Conservation (phyloP, 2,113 vertebrate species). For the Phocoena sinus region DNA sequence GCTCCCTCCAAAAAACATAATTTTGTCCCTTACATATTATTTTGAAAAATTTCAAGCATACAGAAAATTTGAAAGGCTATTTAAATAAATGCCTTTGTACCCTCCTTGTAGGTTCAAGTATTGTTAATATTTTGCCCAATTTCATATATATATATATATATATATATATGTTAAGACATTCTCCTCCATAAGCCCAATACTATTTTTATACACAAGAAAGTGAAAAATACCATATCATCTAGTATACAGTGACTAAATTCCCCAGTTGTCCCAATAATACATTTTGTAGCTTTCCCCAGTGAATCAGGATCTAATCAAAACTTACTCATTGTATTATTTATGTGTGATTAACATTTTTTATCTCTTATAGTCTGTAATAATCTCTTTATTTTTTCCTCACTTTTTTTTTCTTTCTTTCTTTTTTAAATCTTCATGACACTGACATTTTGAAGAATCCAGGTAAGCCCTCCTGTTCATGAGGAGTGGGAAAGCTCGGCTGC, state of each 20-base stretch:
- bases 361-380: not conserved
- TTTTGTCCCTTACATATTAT: not conserved
- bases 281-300: not conserved
- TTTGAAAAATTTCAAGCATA: not conserved
- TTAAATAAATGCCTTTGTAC: not conserved
- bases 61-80: not conserved
- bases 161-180: not conserved
- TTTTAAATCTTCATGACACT: not conserved
- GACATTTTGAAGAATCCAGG: not conserved
- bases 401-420: not conserved
- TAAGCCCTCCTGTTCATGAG: not conserved
- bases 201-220: not conserved
- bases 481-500: not conserved
- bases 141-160: not conserved
- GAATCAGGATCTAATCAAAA: not conserved
- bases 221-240: not conserved
- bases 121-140: not conserved
- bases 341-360: not conserved
- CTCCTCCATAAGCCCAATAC: not conserved
- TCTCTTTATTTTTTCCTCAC: not conserved
- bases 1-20: not conserved
- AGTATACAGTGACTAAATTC: not conserved
- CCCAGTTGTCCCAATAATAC: not conserved
- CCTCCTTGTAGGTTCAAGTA: not conserved
- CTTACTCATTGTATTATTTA: not conserved